Evolutionary conservation across 2,888 invertebrate genomes (phyloP), one percentile per base, ranked within the genome.

Genomic region (Acleris holmiana): DNA sequence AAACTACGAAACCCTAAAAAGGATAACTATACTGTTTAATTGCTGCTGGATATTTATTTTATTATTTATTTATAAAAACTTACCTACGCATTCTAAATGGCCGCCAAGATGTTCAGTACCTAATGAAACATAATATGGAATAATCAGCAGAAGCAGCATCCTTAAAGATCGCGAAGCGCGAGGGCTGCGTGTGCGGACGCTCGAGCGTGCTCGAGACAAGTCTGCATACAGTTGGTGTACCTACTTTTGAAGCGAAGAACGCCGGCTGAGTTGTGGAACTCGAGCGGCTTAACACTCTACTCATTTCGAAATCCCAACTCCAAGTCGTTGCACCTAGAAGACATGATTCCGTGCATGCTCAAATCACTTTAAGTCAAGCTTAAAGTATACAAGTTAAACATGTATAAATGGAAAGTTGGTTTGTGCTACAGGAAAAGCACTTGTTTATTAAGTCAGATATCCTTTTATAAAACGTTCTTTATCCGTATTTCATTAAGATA

Each of bases 171-270:
- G 19, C 15, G 29, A 23, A 53, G 19, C 44, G 23, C 21, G n/a
- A 5, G n/a, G 48, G 54, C 48, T 18, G 61, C 44, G 61, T 56
- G 61, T 62, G 40, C 15, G 25, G 25, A 15, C 15, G 40, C 13
- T 21, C 58, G 15, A 51, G 56, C 7, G 62, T 51, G 62, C 55
- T 55, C 35, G 44, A 62, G 56, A 35, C 62, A 35, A 62, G 62
- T 35, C 44, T 51, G 35, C 56, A 19, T 25, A 41, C 61, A 48
- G 57, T 19, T 57, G 56, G 56, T 51, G 62, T 46, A 46, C n/a
- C n/a, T n/a, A n/a, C 46, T 57, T 57, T 46, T 35, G 29, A 44
- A 29, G 50, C 46, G 35, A 46, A 50, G 35, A 48, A 29, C 48
- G 21, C 49, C n/a, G 49, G 49, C 58, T 10, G 23, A 57, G 62